Evolutionary conservation across 2,888 invertebrate species (phyloP).

Genomic region (Chrysina gloriosa): DNA sequence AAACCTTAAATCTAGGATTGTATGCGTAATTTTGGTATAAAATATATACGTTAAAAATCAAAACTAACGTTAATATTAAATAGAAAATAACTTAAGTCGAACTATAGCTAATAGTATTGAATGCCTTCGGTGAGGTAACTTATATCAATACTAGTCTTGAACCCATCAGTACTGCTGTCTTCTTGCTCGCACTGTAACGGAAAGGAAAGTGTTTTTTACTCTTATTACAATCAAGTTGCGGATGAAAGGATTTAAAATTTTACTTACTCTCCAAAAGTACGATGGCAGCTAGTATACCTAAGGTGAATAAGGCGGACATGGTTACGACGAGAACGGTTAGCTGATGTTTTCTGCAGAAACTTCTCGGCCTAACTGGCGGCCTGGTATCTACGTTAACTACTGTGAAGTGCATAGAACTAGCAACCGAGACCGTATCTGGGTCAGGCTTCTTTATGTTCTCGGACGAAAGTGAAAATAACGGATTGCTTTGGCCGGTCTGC

Average conservation of each 20-base stretch:
- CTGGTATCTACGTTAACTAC: constrained; percentile 79
- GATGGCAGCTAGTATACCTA: constrained; percentile 83
- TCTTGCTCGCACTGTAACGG: constrained; percentile 61
- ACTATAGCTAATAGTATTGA: constrained; percentile 27
- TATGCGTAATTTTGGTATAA: constrained; percentile 39
- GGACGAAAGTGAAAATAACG: constrained; percentile 41
- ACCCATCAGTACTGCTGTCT: constrained; percentile 55
- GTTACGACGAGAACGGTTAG: constrained; percentile 84
- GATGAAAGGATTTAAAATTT: neutral
- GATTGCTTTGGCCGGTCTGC: constrained; percentile 53
- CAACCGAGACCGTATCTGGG: constrained; percentile 78
- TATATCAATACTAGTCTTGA: constrained; percentile 33
- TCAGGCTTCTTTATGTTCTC: constrained; percentile 56
- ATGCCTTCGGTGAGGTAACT: constrained; percentile 19
- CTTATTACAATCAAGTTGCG: neutral
- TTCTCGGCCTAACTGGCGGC: constrained; percentile 68
- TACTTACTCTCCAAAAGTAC: constrained; percentile 87
- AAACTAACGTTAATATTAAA: constrained; percentile 31
- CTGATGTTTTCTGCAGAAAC: constrained; percentile 82
- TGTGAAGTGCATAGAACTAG: constrained; percentile 89
- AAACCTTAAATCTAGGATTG: constrained; percentile 26
- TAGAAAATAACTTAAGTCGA: constrained; percentile 33
- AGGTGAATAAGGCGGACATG: constrained; percentile 84
- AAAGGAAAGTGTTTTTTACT: constrained; percentile 43
- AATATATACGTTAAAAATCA: constrained; percentile 30